These are phyloP conservation scores for Benitochromis conjunctus DNA, from an alignment of 2,113 vertebrate genomes.

Conservation along the genomic window DNA sequence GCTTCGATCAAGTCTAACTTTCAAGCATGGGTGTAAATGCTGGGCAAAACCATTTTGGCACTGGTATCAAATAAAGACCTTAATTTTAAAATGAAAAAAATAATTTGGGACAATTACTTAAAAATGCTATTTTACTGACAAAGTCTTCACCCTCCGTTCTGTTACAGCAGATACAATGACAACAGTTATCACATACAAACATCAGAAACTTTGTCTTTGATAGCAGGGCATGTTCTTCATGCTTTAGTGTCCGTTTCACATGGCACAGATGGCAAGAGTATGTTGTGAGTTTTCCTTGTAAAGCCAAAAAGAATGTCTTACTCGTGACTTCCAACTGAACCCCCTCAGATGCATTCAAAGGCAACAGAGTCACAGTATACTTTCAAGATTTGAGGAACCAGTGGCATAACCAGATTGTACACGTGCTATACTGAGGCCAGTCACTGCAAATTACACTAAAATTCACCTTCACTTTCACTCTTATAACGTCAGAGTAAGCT, in stretches of 20 bases:
- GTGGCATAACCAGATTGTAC: slow-evolving; percentile 21
- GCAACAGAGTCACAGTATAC: slow-evolving; percentile 36
- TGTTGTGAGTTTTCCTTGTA: not conserved
- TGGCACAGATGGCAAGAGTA: slow-evolving; percentile 12
- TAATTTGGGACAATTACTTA: not conserved
- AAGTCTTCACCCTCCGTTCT: slow-evolving; percentile 2
- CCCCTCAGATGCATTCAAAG: slow-evolving; percentile 16
- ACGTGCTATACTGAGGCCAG: not conserved
- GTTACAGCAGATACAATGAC: slow-evolving; percentile 50
- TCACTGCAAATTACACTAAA: not conserved
- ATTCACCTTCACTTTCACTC: not conserved
- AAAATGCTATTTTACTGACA: slow-evolving; percentile 42
- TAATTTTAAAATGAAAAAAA: not conserved
- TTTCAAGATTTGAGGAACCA: slow-evolving; percentile 44
- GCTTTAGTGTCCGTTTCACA: not conserved
- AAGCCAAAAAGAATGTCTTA: not conserved
- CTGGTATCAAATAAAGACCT: not conserved
- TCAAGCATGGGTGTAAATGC: not conserved
- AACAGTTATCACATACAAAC: slow-evolving; percentile 23
- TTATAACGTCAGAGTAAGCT: not conserved
- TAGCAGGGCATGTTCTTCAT: not conserved
- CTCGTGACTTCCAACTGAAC: not conserved
- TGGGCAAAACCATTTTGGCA: not conserved
- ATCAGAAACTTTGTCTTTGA: slow-evolving; percentile 1
- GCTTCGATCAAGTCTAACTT: not conserved